Evolutionary conservation across 2,888 invertebrate genomes (phyloP).

Genomic region (Epinotia nisella): DNA sequence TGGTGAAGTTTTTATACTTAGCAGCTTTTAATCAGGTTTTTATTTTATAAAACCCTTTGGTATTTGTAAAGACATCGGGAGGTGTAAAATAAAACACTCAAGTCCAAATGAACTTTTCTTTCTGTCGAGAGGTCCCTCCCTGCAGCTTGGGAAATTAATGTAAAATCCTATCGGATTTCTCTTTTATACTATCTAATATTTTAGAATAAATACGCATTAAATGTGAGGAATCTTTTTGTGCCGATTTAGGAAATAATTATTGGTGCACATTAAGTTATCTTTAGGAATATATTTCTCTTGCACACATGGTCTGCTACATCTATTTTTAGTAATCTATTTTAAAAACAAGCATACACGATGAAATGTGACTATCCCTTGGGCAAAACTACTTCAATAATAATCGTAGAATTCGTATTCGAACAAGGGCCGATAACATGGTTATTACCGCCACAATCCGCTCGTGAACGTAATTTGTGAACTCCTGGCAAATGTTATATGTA

Average conservation of each 20-base stretch:
- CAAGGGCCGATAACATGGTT: background rate
- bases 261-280: conserved; percentile 68
- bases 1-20: conserved; percentile 78
- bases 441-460: background rate
- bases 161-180: conserved; percentile 50
- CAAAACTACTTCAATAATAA: background rate
- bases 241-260: conserved; percentile 63
- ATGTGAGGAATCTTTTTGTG: conserved; percentile 66
- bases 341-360: conserved; percentile 52
- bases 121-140: conserved; percentile 61
- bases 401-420: background rate
- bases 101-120: conserved; percentile 71
- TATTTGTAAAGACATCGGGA: conserved; percentile 76
- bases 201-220: conserved; percentile 56
- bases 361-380: conserved; percentile 19
- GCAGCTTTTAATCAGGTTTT: conserved; percentile 81
- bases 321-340: conserved; percentile 52
- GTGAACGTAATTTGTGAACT: background rate
- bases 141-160: conserved; percentile 49
- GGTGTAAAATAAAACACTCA: conserved; percentile 80
- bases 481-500: conserved; percentile 48
- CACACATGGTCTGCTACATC: conserved; percentile 56
- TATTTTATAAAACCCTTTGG: conserved; percentile 71
- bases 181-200: conserved; percentile 51
- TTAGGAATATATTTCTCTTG: conserved; percentile 67